These are phyloP conservation scores for Drosophila tani DNA, from an alignment of 1,140 invertebrate species.

Conservation along the genomic window DNA sequence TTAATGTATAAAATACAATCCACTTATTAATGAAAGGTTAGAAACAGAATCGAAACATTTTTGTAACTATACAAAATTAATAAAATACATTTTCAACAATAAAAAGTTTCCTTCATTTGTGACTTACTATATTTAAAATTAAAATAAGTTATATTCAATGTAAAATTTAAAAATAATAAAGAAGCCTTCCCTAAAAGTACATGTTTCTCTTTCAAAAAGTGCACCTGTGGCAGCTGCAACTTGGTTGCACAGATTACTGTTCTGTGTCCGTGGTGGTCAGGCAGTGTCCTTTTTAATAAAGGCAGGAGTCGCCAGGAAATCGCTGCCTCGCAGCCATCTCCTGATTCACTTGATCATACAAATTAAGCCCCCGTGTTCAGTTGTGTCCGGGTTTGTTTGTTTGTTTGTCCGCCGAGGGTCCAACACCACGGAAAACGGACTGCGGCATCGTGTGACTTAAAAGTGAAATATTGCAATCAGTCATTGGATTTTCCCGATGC, in stretches of 20 bases:
- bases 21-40: too few species aligned
- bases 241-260: slow-evolving; percentile 68
- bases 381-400: slow-evolving; percentile 25
- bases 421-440: slow-evolving; percentile 18
- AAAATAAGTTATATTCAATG: too few species aligned
- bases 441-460: slow-evolving; percentile 68
- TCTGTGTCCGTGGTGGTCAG: slow-evolving; percentile 44
- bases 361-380: slow-evolving; percentile 75
- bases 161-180: too few species aligned
- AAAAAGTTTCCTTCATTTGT: too few species aligned
- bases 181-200: not conserved
- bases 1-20: too few species aligned
- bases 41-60: too few species aligned
- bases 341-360: slow-evolving; percentile 64
- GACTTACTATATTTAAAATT: too few species aligned
- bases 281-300: slow-evolving; percentile 77
- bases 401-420: slow-evolving; percentile 25
- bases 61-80: too few species aligned
- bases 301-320: slow-evolving; percentile 32
- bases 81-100: too few species aligned
- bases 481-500: slow-evolving; percentile 72
- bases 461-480: slow-evolving; percentile 83
- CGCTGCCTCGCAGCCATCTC: slow-evolving; percentile 22
- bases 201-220: not conserved
- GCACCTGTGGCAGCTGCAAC: slow-evolving; percentile 46